These are phyloP conservation scores for Hypothenemus hampei DNA, from an alignment of 1,140 invertebrate genomes.

Conservation along the genomic window DNA sequence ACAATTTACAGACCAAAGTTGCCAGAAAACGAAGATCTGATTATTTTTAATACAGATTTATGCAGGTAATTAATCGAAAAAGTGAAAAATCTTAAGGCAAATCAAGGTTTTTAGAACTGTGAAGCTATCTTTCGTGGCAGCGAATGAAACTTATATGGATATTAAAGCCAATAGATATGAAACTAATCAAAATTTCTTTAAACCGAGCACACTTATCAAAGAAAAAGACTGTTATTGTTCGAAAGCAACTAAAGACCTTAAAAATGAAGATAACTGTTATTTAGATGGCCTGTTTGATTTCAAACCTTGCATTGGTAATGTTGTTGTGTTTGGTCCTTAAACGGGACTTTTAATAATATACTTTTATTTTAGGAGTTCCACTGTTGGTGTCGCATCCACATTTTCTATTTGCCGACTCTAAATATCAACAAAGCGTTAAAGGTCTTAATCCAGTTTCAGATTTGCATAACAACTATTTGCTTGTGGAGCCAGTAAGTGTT, in stretches of 20 bases:
- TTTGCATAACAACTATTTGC: conserved; percentile 29
- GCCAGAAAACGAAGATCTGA: conserved; percentile 45
- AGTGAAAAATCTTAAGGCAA: too few relatives aligned
- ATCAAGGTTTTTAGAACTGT: conserved; percentile 27
- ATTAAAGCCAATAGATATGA: conserved; percentile 30
- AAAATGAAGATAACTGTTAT: conserved; percentile 30
- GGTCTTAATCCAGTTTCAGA: conserved; percentile 27
- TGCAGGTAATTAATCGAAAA: conserved; percentile 49
- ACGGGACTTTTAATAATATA: conserved; percentile 9
- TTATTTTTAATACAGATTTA: conserved; percentile 55
- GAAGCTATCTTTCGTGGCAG: conserved; percentile 16
- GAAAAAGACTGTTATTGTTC: conserved; percentile 36
- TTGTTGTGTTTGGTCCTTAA: too few relatives aligned
- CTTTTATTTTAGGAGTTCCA: conserved; percentile 30
- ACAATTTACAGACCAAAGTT: conserved; percentile 55
- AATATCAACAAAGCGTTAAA: conserved; percentile 23
- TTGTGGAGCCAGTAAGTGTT: conserved; percentile 36
- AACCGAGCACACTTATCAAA: conserved; percentile 2
- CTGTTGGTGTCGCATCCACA: conserved; percentile 36
- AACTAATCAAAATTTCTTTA: conserved; percentile 21
- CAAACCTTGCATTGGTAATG: conserved; percentile 34
- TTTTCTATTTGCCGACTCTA: conserved; percentile 34
- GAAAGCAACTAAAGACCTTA: conserved; percentile 25
- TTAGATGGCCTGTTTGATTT: conserved; percentile 36
- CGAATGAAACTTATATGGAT: conserved; percentile 26